Evolutionary conservation across 2,888 invertebrate genomes (phyloP), one percentile per base, ranked within the genome.

Genomic region (Trichogramma evanescens): DNA sequence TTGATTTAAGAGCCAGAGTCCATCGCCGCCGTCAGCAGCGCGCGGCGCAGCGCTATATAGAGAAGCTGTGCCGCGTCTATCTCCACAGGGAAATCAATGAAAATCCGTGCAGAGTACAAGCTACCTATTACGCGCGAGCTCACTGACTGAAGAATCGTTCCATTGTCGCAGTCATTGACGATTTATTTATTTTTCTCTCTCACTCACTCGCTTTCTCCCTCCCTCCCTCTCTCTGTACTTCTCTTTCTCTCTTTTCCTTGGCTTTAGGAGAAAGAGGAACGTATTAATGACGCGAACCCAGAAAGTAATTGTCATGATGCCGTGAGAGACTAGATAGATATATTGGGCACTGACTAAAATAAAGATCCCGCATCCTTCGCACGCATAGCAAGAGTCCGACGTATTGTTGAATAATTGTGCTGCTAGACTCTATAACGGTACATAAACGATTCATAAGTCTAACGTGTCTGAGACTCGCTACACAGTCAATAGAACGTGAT

Each of bases 1-100:
- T 56, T 59, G 61, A 63, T 61, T 63, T 63, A 61, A 63, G 63
- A 63, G 61, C 44, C 57, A n/a, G 50, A 50, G 62, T 57, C 61
- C 61, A 55, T 58, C 56, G 58, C 48, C 44, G 52, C 52, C 7
- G 51, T 38, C 26, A 26, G n/a, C 50, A n/a, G 8, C 45, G 44
- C 13, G 13, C 39, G 13, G n/a, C 26, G 13, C 38, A 41, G 46
- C 48, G 61, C 59, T 56, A 62, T 54, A 56, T 55, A 59, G 7
- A 54, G 58, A 44, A 51, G 54, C 61, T 61, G 49, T 51, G 51
- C 52, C 42, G 54, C n/a, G 6, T 44, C n/a, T 50, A 38, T n/a
- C 50, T 58, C 63, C 61, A 54, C 58, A 61, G 63, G 63, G 63
- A 63, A 63, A 63, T 63, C 63, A 63, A 63, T 63, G 63, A 61